A percentile compares a stretch with the other conserved stretches of the same genome.
Evolutionary conservation across 2,888 invertebrate species (phyloP).

Genomic region (Drosophila merina): DNA sequence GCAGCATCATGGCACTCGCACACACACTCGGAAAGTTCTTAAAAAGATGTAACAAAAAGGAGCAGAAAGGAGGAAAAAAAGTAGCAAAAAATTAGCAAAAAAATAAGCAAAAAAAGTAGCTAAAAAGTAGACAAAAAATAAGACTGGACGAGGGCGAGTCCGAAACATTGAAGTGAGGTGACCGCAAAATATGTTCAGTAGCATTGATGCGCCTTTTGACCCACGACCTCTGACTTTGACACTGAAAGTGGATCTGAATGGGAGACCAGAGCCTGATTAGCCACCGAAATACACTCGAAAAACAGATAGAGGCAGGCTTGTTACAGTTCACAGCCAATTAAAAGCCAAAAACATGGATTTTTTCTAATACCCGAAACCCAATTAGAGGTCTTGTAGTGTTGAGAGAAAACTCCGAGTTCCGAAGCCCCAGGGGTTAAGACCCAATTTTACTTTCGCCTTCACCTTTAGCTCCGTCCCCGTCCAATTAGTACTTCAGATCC

Average conservation of each 20-base stretch:
- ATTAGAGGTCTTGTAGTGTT: not conserved
- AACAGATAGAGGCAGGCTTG: not conserved
- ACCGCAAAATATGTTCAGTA: slow-evolving; percentile 45
- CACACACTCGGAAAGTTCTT: slow-evolving; percentile 11
- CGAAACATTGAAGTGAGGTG: slow-evolving; percentile 19
- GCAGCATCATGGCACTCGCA: slow-evolving; percentile 71
- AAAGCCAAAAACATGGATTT: not conserved
- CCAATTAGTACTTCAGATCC: slow-evolving; percentile 41
- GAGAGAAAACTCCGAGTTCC: not conserved
- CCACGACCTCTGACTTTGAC: slow-evolving; percentile 32
- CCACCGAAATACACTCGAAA: not conserved
- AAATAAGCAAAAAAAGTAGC: not conserved
- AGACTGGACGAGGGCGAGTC: no score
- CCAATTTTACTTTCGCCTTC: slow-evolving; percentile 51
- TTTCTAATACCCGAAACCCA: no score
- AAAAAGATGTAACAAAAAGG: slow-evolving; percentile 16
- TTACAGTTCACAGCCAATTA: not conserved
- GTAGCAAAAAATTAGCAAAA: not conserved
- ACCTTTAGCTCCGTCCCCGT: slow-evolving; percentile 9
- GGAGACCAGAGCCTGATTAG: slow-evolving; percentile 1
- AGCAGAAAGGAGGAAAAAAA: not conserved
- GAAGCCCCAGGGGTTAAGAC: slow-evolving; percentile 4
- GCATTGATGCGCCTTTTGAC: slow-evolving; percentile 40
- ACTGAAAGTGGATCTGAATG: slow-evolving; percentile 19
- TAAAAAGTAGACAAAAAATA: not conserved